phyloP scores from a whole-genome alignment of 1,140 invertebrate genomes.

The Gryon sp. region DNA sequence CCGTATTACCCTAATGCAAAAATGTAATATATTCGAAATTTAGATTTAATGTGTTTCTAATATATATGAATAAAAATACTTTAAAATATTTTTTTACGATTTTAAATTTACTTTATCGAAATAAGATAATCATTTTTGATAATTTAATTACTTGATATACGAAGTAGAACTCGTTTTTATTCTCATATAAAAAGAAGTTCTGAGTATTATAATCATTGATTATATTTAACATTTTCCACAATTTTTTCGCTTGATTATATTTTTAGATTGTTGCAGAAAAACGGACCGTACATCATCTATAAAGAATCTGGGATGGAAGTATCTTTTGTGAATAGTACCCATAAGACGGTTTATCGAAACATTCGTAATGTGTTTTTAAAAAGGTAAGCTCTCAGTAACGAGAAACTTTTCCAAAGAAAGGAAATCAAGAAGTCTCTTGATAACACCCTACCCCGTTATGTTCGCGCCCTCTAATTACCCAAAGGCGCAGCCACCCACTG shows the following conservation, averaged over 20 bases:
- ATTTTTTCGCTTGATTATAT: not conserved
- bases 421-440: conserved; percentile 70
- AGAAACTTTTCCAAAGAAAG: conserved; percentile 65
- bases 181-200: no score
- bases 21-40: no score
- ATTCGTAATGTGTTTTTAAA: conserved; percentile 72
- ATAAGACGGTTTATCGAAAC: conserved; percentile 61
- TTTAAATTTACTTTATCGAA: no score
- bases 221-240: not conserved
- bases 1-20: no score
- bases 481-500: conserved; percentile 69
- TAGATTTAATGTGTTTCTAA: no score
- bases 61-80: no score
- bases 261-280: not conserved
- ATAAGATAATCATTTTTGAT: not conserved
- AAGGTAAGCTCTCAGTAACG: conserved; percentile 66
- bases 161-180: no score
- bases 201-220: no score
- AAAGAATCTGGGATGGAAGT: conserved; percentile 3
- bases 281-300: not conserved
- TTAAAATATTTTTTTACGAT: no score
- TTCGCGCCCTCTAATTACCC: conserved; percentile 79
- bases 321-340: conserved; percentile 23
- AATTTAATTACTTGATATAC: not conserved
- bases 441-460: conserved; percentile 64